Evolutionary conservation across 2,113 vertebrate genomes (phyloP).

Genomic region (Tachysurus vachellii): DNA sequence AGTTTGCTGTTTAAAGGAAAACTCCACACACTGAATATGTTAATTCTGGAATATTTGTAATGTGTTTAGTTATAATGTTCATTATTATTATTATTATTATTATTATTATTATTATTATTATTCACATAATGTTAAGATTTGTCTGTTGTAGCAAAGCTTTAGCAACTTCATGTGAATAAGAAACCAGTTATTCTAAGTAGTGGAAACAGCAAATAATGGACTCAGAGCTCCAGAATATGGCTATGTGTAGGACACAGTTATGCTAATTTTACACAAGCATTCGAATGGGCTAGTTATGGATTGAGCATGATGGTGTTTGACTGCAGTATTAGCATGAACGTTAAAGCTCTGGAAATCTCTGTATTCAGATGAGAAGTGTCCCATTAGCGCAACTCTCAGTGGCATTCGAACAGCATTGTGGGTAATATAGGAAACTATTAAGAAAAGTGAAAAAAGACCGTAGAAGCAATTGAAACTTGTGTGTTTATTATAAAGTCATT

Average conservation of each 20-base stretch:
- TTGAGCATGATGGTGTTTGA: not conserved
- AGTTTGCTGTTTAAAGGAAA: too few species aligned
- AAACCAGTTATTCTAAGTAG: not conserved
- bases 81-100: not conserved
- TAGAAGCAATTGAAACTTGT: not conserved
- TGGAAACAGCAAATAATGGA: not conserved
- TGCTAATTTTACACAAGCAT: not conserved
- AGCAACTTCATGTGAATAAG: not conserved
- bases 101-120: not conserved
- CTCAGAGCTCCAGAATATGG: not conserved
- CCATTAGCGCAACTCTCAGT: not conserved
- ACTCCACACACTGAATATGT: too few species aligned
- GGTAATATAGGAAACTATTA: not conserved
- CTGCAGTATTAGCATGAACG: not conserved
- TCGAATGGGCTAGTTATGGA: not conserved
- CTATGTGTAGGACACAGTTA: not conserved
- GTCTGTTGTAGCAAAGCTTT: not conserved
- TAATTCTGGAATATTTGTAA: too few species aligned
- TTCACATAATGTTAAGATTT: not conserved
- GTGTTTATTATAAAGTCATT: not conserved
- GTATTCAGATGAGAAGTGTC: not conserved
- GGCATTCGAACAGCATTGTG: not conserved
- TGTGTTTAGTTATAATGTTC: not conserved
- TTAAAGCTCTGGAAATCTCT: not conserved
- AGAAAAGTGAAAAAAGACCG: not conserved